A percentile compares a stretch with the other conserved stretches of the same genome.
Conservation (phyloP, 35 echinoderm and acorn worm species). For the Apostichopus japonicus region DNA sequence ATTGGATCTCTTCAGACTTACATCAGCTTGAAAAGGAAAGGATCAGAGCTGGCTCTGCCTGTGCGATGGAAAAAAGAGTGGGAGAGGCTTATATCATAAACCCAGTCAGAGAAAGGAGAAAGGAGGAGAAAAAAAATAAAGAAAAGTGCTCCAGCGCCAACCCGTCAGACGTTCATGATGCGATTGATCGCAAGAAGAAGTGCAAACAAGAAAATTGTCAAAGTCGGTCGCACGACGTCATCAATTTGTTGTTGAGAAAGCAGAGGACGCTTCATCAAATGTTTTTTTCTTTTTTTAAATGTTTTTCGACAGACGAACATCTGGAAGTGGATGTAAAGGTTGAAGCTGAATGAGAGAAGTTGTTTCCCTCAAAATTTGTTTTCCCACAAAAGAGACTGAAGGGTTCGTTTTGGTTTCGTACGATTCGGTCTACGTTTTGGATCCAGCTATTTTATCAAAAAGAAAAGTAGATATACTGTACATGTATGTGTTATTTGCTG, state of each 20-base stretch:
- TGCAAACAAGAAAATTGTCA: neutral
- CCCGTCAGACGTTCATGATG: neutral
- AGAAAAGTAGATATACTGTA: too few relatives aligned
- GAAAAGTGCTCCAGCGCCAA: neutral
- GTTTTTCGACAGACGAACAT: too few relatives aligned
- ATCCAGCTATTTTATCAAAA: too few relatives aligned
- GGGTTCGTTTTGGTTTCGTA: too few relatives aligned
- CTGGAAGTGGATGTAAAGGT: too few relatives aligned
- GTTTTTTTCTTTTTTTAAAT: too few relatives aligned
- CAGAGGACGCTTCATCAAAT: too few relatives aligned
- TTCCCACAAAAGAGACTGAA: too few relatives aligned
- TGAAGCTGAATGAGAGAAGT: too few relatives aligned
- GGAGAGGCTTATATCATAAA: neutral
- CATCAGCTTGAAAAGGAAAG: slow-evolving; percentile 28
- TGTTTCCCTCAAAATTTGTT: too few relatives aligned
- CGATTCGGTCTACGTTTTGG: too few relatives aligned
- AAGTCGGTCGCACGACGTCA: neutral
- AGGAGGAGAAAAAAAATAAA: neutral
- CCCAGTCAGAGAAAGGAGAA: neutral
- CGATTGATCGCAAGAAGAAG: neutral
- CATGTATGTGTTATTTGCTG: too few relatives aligned
- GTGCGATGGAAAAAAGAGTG: neutral
- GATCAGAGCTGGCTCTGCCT: neutral
- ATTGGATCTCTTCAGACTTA: slow-evolving; percentile 47
- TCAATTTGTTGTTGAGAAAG: neutral